These are phyloP conservation scores for Delphinapterus leucas DNA, from an alignment of 2,113 vertebrate genomes.

Conservation along the genomic window DNA sequence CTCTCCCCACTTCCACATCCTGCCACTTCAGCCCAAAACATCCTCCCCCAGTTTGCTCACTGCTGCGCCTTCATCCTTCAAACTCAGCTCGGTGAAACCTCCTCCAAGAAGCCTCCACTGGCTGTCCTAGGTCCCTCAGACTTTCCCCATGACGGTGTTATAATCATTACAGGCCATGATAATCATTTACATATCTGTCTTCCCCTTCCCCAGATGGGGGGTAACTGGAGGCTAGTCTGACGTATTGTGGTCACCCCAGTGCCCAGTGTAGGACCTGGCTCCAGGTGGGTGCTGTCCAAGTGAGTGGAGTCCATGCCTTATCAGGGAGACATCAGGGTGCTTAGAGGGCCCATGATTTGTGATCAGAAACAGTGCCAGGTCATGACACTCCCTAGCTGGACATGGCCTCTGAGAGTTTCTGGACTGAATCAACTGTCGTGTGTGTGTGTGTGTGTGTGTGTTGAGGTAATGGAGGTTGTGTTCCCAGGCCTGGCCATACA, in stretches of 20 bases:
- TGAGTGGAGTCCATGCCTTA: neutral
- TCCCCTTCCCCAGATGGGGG: neutral
- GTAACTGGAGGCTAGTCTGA: neutral
- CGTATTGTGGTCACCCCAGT: neutral
- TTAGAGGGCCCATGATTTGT: neutral
- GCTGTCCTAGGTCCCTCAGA: neutral
- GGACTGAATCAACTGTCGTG: neutral
- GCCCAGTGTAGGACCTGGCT: neutral
- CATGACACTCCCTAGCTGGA: neutral
- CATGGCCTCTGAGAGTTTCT: neutral
- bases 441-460: neutral
- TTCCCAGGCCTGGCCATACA: neutral
- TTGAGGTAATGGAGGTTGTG: neutral
- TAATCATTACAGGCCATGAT: too few relatives aligned
- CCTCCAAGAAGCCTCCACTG: neutral
- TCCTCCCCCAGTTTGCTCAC: neutral
- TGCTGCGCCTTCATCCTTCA: neutral
- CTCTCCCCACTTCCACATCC: neutral
- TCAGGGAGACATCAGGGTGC: neutral
- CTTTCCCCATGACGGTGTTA: fast-evolving
- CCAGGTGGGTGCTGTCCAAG: neutral
- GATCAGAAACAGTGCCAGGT: neutral
- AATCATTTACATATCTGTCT: neutral
- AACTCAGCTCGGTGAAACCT: neutral
- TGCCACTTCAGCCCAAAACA: neutral